Percentiles rank a stretch among this genome's conserved stretches.
Conservation (phyloP, 2,888 invertebrate genomes). For the Pseudoips prasinana region DNA sequence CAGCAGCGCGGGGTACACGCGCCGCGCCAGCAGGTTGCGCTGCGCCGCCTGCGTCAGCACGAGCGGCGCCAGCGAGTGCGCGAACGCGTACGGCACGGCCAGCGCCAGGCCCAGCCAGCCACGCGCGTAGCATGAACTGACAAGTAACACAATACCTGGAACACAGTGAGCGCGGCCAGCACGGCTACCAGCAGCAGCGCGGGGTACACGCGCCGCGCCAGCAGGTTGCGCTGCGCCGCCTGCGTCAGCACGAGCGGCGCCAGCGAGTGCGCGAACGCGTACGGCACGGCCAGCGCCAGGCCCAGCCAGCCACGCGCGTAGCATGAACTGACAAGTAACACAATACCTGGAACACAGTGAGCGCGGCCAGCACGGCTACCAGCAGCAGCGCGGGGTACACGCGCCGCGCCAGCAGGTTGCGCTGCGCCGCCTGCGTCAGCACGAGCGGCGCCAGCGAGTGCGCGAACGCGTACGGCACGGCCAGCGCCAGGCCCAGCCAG, state of each 20-base stretch:
- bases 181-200: conserved; percentile 90
- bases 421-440: conserved; percentile 80
- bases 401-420: conserved; percentile 72
- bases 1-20: conserved; percentile 79
- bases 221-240: conserved; percentile 78
- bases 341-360: conserved; percentile 85
- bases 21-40: conserved; percentile 80
- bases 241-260: conserved; percentile 93
- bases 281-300: conserved; percentile 95
- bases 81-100: conserved; percentile 97
- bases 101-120: conserved; percentile 91
- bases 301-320: conserved; percentile 95
- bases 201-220: conserved; percentile 55
- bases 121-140: conserved; percentile 4
- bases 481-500: conserved; percentile 91
- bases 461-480: conserved; percentile 97
- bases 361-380: conserved; percentile 89
- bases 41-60: conserved; percentile 80
- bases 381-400: conserved; percentile 84
- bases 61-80: conserved; percentile 97
- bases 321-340: no score
- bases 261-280: conserved; percentile 97
- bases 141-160: no score
- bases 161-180: conserved; percentile 91
- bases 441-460: conserved; percentile 98